phyloP scores from a whole-genome alignment of 2,888 invertebrate species.

The Aphidoletes aphidimyza region DNA sequence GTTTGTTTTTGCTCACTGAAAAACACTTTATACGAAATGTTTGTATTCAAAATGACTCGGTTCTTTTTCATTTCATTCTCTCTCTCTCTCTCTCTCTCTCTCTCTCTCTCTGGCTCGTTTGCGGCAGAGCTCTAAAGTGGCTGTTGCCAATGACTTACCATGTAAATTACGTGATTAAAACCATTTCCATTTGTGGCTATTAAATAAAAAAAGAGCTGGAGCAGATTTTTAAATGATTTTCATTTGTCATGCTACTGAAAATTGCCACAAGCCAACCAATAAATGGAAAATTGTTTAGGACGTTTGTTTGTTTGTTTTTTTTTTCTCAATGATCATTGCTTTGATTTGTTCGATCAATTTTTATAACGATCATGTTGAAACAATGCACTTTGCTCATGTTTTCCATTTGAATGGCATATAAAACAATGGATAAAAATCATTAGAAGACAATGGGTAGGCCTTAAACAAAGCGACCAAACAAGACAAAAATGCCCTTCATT shows the following conservation, averaged over 20 bases:
- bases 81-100: no score
- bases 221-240: neutral
- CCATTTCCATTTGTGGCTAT: neutral
- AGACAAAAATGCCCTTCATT: no score
- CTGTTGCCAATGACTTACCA: neutral
- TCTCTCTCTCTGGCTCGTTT: neutral
- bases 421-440: neutral
- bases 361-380: neutral
- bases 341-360: neutral
- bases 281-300: neutral
- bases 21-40: neutral
- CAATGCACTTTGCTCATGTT: slow-evolving; percentile 47
- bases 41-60: no score
- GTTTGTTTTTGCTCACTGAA: neutral
- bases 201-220: neutral
- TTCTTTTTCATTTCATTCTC: no score
- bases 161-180: neutral
- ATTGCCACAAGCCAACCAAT: neutral
- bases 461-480: no score
- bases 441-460: neutral
- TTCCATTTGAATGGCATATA: no score
- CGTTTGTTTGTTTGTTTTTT: no score
- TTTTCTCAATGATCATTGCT: neutral
- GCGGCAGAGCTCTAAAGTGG: no score
- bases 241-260: slow-evolving; percentile 26